Conservation (phyloP, 2,888 invertebrate genomes). For the Hydraecia micacea region DNA sequence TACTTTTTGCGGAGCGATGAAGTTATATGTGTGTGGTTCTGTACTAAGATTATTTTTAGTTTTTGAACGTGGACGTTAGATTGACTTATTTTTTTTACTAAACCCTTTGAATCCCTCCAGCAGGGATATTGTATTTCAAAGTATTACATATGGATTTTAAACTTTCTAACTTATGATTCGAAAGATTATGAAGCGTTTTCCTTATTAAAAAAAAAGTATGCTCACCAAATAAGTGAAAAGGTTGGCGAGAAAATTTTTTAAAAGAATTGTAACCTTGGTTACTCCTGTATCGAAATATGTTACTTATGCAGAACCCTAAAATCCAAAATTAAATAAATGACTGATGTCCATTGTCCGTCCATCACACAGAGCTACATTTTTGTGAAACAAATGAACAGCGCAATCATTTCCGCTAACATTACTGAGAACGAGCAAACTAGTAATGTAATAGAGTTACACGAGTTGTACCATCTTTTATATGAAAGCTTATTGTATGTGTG, state of each 20-base stretch:
- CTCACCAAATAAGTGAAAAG: too few species aligned
- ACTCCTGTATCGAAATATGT: background rate
- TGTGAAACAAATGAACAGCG: constrained; percentile 49
- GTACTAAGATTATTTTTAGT: background rate
- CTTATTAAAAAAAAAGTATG: background rate
- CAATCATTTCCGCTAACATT: constrained; percentile 65
- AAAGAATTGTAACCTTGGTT: background rate
- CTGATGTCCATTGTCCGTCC: constrained; percentile 52
- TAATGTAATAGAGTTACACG: constrained; percentile 17
- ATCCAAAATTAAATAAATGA: constrained; percentile 43
- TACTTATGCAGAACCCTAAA: constrained; percentile 14
- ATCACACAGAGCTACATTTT: constrained; percentile 43
- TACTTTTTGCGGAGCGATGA: constrained; percentile 30
- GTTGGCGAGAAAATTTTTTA: background rate
- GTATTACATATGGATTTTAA: background rate
- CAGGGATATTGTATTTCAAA: background rate
- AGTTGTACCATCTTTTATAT: background rate
- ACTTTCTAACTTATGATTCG: background rate
- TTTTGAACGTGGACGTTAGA: too few species aligned
- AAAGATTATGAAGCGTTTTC: too few species aligned
- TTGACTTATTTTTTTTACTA: too few species aligned
- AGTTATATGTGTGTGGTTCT: constrained; percentile 26
- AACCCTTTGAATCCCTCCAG: too few species aligned
- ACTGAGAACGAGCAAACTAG: constrained; percentile 4
- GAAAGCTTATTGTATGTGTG: background rate